phyloP scores from a whole-genome alignment of 2,113 vertebrate species.

The Melanocharis versteri region DNA sequence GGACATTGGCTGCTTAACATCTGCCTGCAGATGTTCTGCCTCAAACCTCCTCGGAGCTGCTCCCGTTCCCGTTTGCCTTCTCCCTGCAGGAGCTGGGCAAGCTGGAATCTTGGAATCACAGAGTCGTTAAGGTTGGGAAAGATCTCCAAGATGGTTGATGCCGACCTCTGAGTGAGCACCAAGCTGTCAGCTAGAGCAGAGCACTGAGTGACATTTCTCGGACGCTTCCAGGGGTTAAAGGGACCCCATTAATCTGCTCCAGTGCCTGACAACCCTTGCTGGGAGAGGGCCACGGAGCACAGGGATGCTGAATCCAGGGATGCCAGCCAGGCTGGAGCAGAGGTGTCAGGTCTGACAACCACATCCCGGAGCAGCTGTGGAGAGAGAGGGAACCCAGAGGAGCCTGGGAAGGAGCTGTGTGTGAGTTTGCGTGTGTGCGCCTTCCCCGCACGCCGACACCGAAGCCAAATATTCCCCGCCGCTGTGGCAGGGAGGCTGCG shows the following conservation, averaged over 20 bases:
- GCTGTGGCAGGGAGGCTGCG: neutral
- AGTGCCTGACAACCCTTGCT: neutral
- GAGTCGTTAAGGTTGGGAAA: neutral
- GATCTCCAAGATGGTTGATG: neutral
- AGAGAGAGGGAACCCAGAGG: neutral
- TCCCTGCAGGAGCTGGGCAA: neutral
- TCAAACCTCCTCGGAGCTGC: neutral
- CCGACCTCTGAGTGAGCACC: neutral
- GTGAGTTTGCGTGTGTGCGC: neutral
- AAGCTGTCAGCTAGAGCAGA: neutral
- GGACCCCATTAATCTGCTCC: rapidly evolving
- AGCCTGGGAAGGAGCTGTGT: neutral
- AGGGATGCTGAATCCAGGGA: neutral
- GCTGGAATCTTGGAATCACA: neutral
- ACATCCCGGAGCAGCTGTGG: neutral
- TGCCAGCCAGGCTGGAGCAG: neutral
- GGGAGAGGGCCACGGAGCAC: neutral
- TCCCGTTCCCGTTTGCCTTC: neutral
- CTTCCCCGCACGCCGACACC: neutral
- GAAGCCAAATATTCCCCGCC: conserved; percentile 1
- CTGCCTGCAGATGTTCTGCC: neutral
- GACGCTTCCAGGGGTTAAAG: neutral
- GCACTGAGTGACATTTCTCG: neutral
- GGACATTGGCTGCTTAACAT: neutral
- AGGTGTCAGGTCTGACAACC: neutral